phyloP scores from a whole-genome alignment of 2,797 vertebrate species.

The Psittacula derbiana region DNA sequence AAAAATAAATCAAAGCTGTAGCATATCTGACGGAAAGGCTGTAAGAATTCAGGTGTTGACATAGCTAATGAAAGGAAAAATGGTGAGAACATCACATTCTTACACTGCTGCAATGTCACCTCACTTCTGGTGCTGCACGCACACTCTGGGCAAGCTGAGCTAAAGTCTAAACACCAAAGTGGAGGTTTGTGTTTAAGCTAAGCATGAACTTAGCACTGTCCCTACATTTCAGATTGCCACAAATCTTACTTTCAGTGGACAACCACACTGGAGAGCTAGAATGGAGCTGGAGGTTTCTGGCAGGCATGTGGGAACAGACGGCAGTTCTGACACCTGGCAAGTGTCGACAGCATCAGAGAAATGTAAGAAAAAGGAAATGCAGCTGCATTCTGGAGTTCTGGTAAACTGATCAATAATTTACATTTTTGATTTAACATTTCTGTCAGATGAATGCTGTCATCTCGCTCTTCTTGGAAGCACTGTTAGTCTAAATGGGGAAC shows the following conservation, averaged over 20 bases:
- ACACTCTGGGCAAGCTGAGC: background rate
- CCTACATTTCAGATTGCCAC: background rate
- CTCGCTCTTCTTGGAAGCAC: background rate
- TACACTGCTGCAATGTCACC: background rate
- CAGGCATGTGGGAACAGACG: background rate
- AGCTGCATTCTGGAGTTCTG: constrained; percentile 34
- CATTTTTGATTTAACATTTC: constrained; percentile 19
- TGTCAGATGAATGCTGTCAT: background rate
- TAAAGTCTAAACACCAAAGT: background rate
- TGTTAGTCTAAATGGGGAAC: constrained; percentile 16
- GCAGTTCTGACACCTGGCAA: constrained; percentile 50
- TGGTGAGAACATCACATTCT: background rate
- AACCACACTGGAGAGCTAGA: background rate
- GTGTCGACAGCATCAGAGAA: constrained; percentile 36
- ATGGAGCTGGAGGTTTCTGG: background rate
- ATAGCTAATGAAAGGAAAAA: background rate
- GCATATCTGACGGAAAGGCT: background rate
- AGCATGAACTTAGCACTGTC: background rate
- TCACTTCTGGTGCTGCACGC: background rate
- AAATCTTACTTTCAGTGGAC: background rate
- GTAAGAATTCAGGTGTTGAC: background rate
- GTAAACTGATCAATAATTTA: constrained; percentile 64
- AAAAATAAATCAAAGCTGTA: background rate
- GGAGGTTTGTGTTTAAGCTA: background rate
- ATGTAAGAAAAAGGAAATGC: constrained; percentile 35